A percentile compares a stretch with the other conserved stretches of the same genome.
Evolutionary conservation across 2,113 vertebrate genomes (phyloP).

Genomic region (Limnothrissa miodon): DNA sequence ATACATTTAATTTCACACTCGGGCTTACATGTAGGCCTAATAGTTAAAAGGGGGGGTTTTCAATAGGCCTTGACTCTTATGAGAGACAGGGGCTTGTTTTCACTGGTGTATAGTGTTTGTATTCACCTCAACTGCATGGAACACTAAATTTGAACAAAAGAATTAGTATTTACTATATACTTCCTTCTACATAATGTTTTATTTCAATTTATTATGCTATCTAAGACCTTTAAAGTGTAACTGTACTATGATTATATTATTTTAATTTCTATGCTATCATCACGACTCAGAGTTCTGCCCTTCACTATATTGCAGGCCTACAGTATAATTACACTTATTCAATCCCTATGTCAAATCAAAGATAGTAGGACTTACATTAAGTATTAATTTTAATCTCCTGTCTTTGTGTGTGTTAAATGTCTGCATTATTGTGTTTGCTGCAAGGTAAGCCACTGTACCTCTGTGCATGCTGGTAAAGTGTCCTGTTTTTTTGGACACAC

Average conservation of each 20-base stretch:
- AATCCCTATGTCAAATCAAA: neutral
- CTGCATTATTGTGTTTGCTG: neutral
- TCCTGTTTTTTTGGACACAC: neutral
- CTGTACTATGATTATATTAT: neutral
- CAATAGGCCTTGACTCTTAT: too few relatives aligned
- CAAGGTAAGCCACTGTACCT: neutral
- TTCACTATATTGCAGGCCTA: neutral
- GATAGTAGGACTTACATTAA: neutral
- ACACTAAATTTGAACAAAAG: too few relatives aligned
- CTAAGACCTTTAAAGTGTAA: too few relatives aligned
- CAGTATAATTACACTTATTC: neutral
- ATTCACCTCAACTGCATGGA: too few relatives aligned
- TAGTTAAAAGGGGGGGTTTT: too few relatives aligned
- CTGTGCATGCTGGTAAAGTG: neutral
- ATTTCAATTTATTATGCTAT: too few relatives aligned
- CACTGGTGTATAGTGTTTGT: too few relatives aligned
- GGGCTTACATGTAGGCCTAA: too few relatives aligned
- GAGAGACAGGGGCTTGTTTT: too few relatives aligned
- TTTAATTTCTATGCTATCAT: neutral
- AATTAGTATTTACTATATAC: too few relatives aligned
- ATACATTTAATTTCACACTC: too few relatives aligned
- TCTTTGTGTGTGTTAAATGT: neutral
- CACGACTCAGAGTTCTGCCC: neutral
- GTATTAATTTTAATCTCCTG: neutral
- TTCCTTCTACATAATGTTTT: too few relatives aligned